phyloP scores from a whole-genome alignment of 2,797 vertebrate species.

The Novumbra hubbsi region DNA sequence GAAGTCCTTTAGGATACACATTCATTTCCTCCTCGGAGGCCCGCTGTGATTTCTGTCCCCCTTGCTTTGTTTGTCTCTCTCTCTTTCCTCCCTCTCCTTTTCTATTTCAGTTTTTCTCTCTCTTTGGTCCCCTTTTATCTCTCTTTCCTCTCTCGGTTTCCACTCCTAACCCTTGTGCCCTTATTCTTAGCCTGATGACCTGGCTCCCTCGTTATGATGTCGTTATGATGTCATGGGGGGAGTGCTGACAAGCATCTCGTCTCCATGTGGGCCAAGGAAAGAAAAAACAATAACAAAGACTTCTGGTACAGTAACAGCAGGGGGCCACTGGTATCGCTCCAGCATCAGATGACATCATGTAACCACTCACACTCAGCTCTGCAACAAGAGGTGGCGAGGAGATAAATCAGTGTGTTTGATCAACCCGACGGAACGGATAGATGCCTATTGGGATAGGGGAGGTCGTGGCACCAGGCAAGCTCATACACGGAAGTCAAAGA shows the following conservation, averaged over 20 bases:
- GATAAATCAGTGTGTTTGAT: slow-evolving; percentile 40
- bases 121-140: background rate
- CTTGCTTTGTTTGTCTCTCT: background rate
- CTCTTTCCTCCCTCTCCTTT: background rate
- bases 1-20: slow-evolving; percentile 40
- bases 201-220: slow-evolving; percentile 59
- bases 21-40: slow-evolving; percentile 53
- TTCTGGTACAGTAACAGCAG: slow-evolving; percentile 46
- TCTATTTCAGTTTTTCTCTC: background rate
- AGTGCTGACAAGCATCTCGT: slow-evolving; percentile 64
- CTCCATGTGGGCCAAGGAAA: slow-evolving; percentile 50
- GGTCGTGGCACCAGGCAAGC: slow-evolving; percentile 30
- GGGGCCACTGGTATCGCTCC: slow-evolving; percentile 40
- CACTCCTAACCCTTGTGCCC: slow-evolving; percentile 2
- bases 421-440: slow-evolving; percentile 37
- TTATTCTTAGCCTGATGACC: slow-evolving; percentile 33
- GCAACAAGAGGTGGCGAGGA: slow-evolving; percentile 21
- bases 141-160: too few relatives aligned
- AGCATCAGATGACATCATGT: slow-evolving; percentile 65
- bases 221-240: too few relatives aligned
- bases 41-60: slow-evolving; percentile 25
- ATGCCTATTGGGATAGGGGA: slow-evolving; percentile 12
- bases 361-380: slow-evolving; percentile 21
- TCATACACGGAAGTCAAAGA: slow-evolving; percentile 28
- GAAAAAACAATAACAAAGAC: slow-evolving; percentile 53